Evolutionary conservation across 2,113 vertebrate species (phyloP).

Genomic region (Eulemur macaco): DNA sequence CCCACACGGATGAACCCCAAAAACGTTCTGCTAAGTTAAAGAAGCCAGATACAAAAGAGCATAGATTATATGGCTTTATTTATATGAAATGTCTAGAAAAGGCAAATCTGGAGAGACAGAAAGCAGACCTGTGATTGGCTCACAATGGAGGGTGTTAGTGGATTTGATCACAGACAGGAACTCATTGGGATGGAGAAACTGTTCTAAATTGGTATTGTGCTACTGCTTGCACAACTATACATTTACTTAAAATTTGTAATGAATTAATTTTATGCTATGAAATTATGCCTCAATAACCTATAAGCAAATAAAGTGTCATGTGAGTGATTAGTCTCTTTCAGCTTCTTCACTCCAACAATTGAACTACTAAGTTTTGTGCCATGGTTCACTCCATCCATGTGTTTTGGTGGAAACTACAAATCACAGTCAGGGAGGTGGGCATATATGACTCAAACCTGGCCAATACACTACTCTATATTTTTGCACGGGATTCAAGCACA

Average conservation of each 20-base stretch:
- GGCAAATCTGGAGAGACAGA: not conserved
- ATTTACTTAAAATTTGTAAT: not conserved
- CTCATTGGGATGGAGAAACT: rapidly evolving
- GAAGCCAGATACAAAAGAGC: not conserved
- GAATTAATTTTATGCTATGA: not conserved
- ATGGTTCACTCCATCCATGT: not conserved
- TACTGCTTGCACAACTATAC: rapidly evolving
- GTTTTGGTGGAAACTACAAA: not conserved
- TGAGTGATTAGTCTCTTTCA: not conserved
- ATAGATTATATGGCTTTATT: not conserved
- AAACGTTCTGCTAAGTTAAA: not conserved
- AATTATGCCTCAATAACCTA: not conserved
- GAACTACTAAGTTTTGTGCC: not conserved
- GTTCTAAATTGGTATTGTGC: not conserved
- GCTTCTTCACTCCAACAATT: too few species aligned
- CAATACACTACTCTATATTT: not conserved
- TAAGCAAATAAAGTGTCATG: not conserved
- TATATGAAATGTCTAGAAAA: not conserved
- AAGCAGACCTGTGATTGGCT: not conserved
- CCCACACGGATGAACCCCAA: too few species aligned
- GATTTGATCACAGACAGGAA: not conserved
- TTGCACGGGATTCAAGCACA: not conserved
- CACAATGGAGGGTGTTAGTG: too few species aligned
- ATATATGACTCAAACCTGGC: not conserved
- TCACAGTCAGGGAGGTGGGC: not conserved